Percentiles rank a stretch among this genome's conserved stretches.
Evolutionary conservation across 2,113 vertebrate genomes (phyloP).

Genomic region (Rafetus swinhoei): DNA sequence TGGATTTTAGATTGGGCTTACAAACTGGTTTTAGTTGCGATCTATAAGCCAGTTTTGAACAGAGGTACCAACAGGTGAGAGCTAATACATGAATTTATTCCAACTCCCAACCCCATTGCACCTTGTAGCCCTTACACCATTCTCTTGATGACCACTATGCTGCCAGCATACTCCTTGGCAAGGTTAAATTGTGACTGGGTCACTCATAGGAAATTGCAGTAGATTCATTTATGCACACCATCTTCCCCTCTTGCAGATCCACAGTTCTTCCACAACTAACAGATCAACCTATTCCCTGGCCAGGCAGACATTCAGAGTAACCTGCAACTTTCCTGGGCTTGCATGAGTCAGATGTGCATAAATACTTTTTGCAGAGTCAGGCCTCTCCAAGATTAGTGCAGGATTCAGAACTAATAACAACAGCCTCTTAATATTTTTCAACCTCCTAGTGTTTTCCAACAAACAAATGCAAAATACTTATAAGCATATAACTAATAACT

Average conservation of each 20-base stretch:
- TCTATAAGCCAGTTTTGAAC: neutral
- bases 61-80: fast-evolving
- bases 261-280: neutral
- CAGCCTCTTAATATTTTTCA: constrained; percentile 1
- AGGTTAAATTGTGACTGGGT: neutral
- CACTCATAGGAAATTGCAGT: neutral
- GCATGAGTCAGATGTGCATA: neutral
- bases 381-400: constrained; percentile 9
- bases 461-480: neutral
- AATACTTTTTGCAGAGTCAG: neutral
- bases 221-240: neutral
- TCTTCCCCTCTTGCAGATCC: neutral
- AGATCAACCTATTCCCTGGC: neutral
- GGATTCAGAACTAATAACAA: neutral
- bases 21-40: neutral
- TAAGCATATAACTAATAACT: neutral
- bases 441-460: neutral
- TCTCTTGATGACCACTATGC: neutral
- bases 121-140: fast-evolving
- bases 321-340: constrained; percentile 2
- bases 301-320: neutral
- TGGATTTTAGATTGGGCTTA: neutral
- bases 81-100: fast-evolving
- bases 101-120: neutral
- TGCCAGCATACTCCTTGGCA: neutral